Base-by-base conservation (phyloP, 2,797 vertebrate genomes). In the Muscicapa striata region DNA sequence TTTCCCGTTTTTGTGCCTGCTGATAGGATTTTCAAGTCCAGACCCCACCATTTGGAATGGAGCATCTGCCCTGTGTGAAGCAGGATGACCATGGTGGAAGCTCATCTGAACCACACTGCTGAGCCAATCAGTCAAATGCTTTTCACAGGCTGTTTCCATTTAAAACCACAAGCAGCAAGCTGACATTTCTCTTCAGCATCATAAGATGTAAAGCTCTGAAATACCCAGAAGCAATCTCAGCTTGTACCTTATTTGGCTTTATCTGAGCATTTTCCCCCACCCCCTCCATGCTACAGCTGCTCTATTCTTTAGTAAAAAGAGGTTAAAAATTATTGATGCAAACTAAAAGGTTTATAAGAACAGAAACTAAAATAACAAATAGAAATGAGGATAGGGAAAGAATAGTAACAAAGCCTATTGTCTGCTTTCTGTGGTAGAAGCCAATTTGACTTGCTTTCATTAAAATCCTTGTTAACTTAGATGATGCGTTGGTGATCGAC, bases 401-500 rank as follows among this genome's bases (percentile, higher is more conserved):
- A 93, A 95, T 88, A 94, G 92, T 84, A 89, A 86, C 70, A 91
- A 90, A 96, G 84, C 80, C 92, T 92, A 93, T 95, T 96, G 81
- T 94, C 69, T 94, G 86, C 75, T 82, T 95, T 80, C 90, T 69
- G 43, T 94, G 84, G 70, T 84, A 78, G 76, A 88, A 85, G 93
- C 90, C 72, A 55, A 76, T 96, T 91, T 82, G 73, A 58, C 84
- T 92, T 87, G 68, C 79, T 96, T 97, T 96, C 96, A 96, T 97
- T 97, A 96, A 93, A 96, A 97, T 97, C 97, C 95, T 96, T 87
- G 94, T 97, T 97, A 96, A 84, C 79, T 95, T 0, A 18, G 84
- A 48, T 89, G 76, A 84, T 90, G 69, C 83, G 78, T 64, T 91
- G 40, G 74, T 75, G 78, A 92, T 89, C 93, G 84, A 77, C 76